Evolutionary conservation across 2,113 vertebrate genomes (phyloP), one percentile per base, ranked within the genome.

Genomic region (Choloepus hoffmanni): DNA sequence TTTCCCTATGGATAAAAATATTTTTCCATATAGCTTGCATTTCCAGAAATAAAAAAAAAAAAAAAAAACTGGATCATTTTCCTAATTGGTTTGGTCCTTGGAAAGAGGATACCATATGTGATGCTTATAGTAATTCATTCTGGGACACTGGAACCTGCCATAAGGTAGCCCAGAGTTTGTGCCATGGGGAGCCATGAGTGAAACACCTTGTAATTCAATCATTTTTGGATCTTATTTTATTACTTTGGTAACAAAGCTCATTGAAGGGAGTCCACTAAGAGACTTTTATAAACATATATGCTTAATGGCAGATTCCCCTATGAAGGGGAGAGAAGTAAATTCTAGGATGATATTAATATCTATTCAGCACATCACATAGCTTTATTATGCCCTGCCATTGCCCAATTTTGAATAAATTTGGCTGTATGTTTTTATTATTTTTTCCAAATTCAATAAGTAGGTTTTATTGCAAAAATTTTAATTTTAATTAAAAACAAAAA

Each of bases 1-100:
- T 96, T 95, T 94, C 83, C 91, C 93, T 94, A 82, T 94, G 92
- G 96, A 95, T 94, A 91, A 87, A 91, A 95, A 86, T 55, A 58
- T 85, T 95, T 96, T 95, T 91, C 86, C 89, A 93, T 62, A 53
- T 81, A 90, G 60, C 18, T 81, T 60, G 53, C 85, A 89, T 96
- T 97, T 94, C 78, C 93, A 96, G 95, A 96, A 76, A 92, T 93
- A 26, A 53, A 90, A 77, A 85, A 85, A 92, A 90, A 96, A 36
- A 36, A 36, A 36, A 36, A 36, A 36, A 36, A 67, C 19, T 30
- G 50, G 65, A 63, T 91, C 45, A 83, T 91, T 95, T 36, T 11
- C 19, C 63, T 76, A 95, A 87, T 79, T 89, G 67, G 72, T 73
- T 72, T 97, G 55, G 40, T 58, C 90, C 14, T 76, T 92, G 28